Evolutionary conservation across 1,140 invertebrate species (phyloP).

Genomic region (Drosophila aff.): DNA sequence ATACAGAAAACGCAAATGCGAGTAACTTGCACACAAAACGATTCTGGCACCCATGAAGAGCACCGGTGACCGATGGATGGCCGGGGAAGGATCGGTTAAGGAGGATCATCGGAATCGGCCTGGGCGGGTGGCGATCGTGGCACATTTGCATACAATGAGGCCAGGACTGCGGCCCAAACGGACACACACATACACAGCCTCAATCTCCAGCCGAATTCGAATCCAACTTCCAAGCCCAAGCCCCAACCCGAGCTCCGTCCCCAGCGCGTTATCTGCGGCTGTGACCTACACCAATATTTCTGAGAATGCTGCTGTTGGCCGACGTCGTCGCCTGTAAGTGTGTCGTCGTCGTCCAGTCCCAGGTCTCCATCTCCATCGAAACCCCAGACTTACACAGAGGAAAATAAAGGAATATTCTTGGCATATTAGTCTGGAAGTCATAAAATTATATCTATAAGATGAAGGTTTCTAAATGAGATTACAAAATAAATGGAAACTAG

Average conservation of each 20-base stretch:
- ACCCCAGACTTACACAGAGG: neutral
- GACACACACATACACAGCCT: constrained; percentile 7
- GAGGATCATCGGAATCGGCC: constrained; percentile 52
- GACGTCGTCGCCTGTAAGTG: constrained; percentile 81
- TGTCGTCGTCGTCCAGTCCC: constrained; percentile 74
- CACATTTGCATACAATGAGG: constrained; percentile 85
- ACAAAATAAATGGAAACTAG: neutral
- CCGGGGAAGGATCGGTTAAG: constrained; percentile 1
- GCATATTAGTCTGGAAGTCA: neutral
- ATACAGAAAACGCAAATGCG: constrained; percentile 51
- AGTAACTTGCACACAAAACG: constrained; percentile 76
- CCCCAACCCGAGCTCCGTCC: constrained; percentile 33
- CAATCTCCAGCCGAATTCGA: constrained; percentile 7
- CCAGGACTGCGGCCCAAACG: constrained; percentile 61
- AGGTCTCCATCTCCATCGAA: constrained; percentile 45
- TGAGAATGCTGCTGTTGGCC: constrained; percentile 82
- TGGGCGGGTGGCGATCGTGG: constrained; percentile 82
- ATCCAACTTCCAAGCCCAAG: neutral
- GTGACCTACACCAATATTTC: constrained; percentile 85
- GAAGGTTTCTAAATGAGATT: neutral
- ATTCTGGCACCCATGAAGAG: constrained; percentile 81
- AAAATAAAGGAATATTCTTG: neutral
- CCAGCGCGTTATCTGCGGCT: constrained; percentile 82
- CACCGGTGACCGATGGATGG: constrained; percentile 37
- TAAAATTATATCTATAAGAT: neutral